A percentile compares a stretch with the other conserved stretches of the same genome.
Conservation (phyloP, 30 jellyfish, hydroid and myxozoan genomes). For the Cassiopea andromeda region DNA sequence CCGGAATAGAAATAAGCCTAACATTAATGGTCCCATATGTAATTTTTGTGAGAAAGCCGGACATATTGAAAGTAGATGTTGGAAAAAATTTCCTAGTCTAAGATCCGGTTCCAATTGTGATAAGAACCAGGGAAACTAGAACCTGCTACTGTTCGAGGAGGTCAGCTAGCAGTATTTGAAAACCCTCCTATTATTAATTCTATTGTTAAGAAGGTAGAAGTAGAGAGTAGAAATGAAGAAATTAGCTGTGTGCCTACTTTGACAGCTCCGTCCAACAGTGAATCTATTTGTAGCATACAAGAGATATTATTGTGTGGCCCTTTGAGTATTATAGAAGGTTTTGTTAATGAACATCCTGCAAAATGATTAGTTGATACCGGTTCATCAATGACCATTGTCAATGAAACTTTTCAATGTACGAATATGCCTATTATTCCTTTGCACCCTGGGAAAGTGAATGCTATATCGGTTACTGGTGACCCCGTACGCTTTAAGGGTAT, state of each 20-base stretch:
- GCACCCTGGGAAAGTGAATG: constrained; percentile 58
- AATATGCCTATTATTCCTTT: constrained; percentile 20
- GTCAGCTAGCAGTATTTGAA: constrained; percentile 43
- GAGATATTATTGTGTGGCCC: constrained; percentile 45
- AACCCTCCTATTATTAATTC: constrained; percentile 17
- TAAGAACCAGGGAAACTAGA: constrained; percentile 58
- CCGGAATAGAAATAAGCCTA: background rate
- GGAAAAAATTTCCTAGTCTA: constrained; percentile 18
- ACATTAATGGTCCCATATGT: constrained; percentile 32
- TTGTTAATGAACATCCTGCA: constrained; percentile 42
- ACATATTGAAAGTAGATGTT: constrained; percentile 41
- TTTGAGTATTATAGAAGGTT: constrained; percentile 35
- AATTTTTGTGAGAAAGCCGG: constrained; percentile 50
- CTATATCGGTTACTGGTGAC: constrained; percentile 69
- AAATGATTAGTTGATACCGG: constrained; percentile 44
- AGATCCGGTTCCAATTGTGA: background rate
- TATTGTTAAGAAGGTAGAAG: background rate
- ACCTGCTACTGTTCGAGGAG: constrained; percentile 64
- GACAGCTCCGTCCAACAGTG: background rate
- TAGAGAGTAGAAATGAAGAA: background rate
- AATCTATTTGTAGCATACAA: background rate
- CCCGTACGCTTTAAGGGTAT: constrained; percentile 56
- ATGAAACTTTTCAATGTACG: constrained; percentile 35
- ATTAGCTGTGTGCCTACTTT: background rate
- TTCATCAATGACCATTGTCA: constrained; percentile 61